These are phyloP conservation scores for Champsocephalus esox DNA, from an alignment of 2,797 vertebrate genomes.

Conservation along the genomic window DNA sequence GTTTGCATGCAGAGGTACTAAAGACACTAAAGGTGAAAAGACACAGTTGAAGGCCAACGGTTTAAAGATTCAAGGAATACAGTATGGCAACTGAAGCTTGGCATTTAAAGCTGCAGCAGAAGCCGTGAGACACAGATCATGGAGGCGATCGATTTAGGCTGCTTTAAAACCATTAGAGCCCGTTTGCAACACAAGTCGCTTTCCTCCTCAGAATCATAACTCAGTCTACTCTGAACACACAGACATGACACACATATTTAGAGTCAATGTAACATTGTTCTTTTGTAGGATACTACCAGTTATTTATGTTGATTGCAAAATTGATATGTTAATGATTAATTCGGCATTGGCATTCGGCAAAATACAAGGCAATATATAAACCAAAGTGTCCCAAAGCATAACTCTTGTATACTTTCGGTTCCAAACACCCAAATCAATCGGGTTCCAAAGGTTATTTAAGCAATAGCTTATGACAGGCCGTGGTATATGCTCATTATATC, in stretches of 20 bases:
- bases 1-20: background rate
- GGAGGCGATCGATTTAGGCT: too few relatives aligned
- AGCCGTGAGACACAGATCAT: background rate
- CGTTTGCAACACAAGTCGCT: background rate
- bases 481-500: too few relatives aligned
- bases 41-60: background rate
- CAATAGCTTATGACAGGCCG: too few relatives aligned
- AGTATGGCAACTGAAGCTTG: background rate
- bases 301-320: too few relatives aligned
- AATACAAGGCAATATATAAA: background rate
- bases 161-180: background rate
- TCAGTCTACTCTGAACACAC: background rate
- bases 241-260: background rate
- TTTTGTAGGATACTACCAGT: too few relatives aligned
- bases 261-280: background rate
- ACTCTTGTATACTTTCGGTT: background rate
- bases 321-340: background rate
- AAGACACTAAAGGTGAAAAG: background rate
- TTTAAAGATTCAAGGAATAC: background rate
- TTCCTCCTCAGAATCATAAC: background rate
- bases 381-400: too few relatives aligned
- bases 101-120: constrained; percentile 4
- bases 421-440: background rate
- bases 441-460: background rate
- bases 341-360: background rate